Evolutionary conservation across 2,113 vertebrate species (phyloP), one percentile per base, ranked within the genome.

Genomic region (Strigops habroptila): DNA sequence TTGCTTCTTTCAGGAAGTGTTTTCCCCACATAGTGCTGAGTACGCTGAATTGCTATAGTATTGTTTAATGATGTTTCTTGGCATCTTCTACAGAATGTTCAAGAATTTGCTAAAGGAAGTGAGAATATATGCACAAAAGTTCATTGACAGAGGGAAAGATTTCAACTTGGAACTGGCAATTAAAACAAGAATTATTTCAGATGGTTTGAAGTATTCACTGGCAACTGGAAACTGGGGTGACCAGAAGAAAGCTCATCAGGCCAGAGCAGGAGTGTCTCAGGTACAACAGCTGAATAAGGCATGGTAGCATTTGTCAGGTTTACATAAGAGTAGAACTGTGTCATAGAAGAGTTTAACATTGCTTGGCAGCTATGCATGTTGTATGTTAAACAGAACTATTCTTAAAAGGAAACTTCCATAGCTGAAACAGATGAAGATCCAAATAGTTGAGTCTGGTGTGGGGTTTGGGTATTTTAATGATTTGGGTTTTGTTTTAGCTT

Each of bases 181-280:
- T 94, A 99, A 99, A 97, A 99, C 99, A 13, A 97, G 99, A 55
- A 99, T 99, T 93, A 99, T 99, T 98, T 99, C 99, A 1, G 99
- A 99, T 2, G 99, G 99, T 25, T 98, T 99, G 71, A 99, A 99
- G 91, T 99, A 99, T 59, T 99, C 99, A 0, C 96, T 99, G 89
- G 99, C 99, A 75, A 99, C 99, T 12, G 99, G 99, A 43, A 99
- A 99, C 98, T 99, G 99, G 99, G 99, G 99, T 9, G 99, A 99
- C 57, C 99, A 99, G 76, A 99, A 99, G 97, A 99, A 99, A 97
- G 99, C 99, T 86, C 99, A 99, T 97, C 99, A 99, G 97, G 99
- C 99, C 88, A 98, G 99, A 97, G 99, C 99, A 48, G 99, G 99
- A 39, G 99, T 99, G 8, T 99, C 99, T 64, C 99, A 99, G 99